phyloP scores from a whole-genome alignment of 2,797 vertebrate species.

The Pelobates cultripes region DNA sequence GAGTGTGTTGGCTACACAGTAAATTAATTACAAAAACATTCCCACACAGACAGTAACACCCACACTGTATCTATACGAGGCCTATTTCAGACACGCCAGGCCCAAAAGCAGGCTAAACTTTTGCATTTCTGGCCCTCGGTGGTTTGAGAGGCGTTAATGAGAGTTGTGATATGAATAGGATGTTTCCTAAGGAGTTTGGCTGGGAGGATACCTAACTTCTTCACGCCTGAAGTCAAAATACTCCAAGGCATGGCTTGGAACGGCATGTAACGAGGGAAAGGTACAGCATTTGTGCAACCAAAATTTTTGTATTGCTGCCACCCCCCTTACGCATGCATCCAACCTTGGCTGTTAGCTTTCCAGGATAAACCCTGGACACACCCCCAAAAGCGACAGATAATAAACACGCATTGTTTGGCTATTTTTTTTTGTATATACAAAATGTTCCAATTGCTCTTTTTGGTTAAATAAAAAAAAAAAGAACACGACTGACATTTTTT shows the following conservation, averaged over 20 bases:
- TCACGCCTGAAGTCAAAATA: background rate
- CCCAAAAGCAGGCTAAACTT: constrained; percentile 1
- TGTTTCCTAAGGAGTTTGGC: constrained; percentile 10
- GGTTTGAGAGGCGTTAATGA: background rate
- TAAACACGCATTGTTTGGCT: background rate
- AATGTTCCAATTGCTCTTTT: no score
- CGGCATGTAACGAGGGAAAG: background rate
- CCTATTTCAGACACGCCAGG: constrained; percentile 15
- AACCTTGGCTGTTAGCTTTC: background rate
- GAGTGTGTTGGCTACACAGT: background rate
- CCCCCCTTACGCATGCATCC: background rate
- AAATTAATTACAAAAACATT: background rate
- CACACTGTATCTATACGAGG: background rate
- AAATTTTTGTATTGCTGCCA: background rate
- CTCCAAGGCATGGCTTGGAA: constrained; percentile 6
- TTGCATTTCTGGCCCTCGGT: background rate
- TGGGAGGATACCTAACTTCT: background rate
- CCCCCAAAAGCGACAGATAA: background rate
- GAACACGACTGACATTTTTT: no score
- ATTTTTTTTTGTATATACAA: background rate
- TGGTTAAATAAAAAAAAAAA: no score
- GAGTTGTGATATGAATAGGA: constrained; percentile 3
- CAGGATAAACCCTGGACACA: background rate
- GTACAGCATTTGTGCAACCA: constrained; percentile 1
- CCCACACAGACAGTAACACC: background rate